Base-by-base conservation (phyloP, 1,140 invertebrate species). In the Drosophila punjabiensis region DNA sequence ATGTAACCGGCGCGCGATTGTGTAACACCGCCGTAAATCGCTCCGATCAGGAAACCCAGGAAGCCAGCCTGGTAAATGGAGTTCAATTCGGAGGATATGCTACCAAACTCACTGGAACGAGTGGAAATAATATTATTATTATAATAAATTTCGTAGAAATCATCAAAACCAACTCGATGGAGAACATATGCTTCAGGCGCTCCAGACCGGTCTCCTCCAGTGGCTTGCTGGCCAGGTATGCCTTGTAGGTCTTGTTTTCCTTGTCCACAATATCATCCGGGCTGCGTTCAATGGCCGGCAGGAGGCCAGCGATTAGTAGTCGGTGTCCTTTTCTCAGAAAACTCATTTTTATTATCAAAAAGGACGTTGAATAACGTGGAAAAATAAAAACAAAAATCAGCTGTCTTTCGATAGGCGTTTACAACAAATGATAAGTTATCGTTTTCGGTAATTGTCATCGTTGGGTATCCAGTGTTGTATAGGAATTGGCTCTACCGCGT, bases 1-100 rank as follows among this genome's bases (percentile, higher is more conserved):
- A 95, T 48, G 76, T 95, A 95, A 20, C 95, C 94, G 4, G 82
- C 79, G 80, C 94, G 94, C n/a, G 95, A 95, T 77, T 94, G 88
- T 14, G 93, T 79, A 76, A 96, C 87, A 53, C 95, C 96, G 39
- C 96, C 96, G 74, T 96, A 94, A 24, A 95, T 71, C 2, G 92
- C 94, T 48, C 96, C 96, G 47, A 95, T 43, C 47, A 96, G 93
- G 6, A 93, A 70, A 53, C 95, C 95, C 55, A 93, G 70, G 20
- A 94, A 78, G 9, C 94, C 93, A 18, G 94, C 93, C 85, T 96
- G 95, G 10, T 94, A 79, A 3, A 95, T 93, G 13, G 94, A 94
- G 62, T 94, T 93, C 3, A 96, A 45, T 91, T 96, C 96, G 13
- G 94, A 93, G 56, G 95, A 95, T 18, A 95, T 85, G 37, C 93